A percentile compares a stretch with the other conserved stretches of the same genome.
Conservation (phyloP, 2,888 invertebrate genomes). For the Eucera pruinosa region DNA sequence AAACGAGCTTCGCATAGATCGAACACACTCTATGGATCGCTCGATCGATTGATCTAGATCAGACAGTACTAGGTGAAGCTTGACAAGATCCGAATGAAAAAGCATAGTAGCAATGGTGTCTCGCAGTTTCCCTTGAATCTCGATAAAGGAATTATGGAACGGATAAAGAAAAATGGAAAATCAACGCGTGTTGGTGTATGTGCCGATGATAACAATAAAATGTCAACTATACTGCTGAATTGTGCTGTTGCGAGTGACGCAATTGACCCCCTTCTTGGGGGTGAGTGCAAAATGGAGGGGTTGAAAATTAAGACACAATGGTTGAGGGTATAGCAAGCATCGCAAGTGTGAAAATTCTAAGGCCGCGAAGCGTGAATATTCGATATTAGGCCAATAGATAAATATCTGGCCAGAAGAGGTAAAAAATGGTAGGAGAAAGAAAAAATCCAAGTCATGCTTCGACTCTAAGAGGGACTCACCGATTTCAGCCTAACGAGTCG, state of each 20-base stretch:
- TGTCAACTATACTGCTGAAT: no score
- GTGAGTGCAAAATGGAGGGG: no score
- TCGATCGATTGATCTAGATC: slow-evolving; percentile 39
- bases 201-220: no score
- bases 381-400: no score
- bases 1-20: slow-evolving; percentile 19
- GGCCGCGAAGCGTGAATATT: no score
- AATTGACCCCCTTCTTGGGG: no score
- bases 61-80: slow-evolving; percentile 43
- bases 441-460: slow-evolving; percentile 62
- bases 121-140: slow-evolving; percentile 1
- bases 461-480: slow-evolving; percentile 51
- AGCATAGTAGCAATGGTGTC: slow-evolving; percentile 1
- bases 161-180: not conserved
- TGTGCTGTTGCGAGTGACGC: no score
- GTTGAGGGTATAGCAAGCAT: no score
- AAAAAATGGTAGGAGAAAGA: slow-evolving; percentile 19
- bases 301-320: no score
- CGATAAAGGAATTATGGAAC: slow-evolving; percentile 1
- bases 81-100: slow-evolving; percentile 26
- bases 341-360: no score
- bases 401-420: not conserved
- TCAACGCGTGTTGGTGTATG: not conserved
- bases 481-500: slow-evolving; percentile 48
- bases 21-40: slow-evolving; percentile 2